Evolutionary conservation across 2,113 vertebrate genomes (phyloP).

Genomic region (Cephalopholis sonnerati): DNA sequence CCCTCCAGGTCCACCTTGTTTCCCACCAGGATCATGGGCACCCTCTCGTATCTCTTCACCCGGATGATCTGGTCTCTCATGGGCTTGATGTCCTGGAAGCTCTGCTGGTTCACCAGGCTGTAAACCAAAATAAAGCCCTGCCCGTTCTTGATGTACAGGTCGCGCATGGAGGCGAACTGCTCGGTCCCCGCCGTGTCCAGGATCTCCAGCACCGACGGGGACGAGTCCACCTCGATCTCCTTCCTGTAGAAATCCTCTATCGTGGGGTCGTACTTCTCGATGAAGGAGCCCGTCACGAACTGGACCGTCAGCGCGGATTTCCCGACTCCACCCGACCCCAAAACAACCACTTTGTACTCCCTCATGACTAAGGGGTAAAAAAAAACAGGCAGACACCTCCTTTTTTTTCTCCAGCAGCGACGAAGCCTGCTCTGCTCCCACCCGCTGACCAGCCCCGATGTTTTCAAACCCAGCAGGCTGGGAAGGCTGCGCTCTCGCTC

Average conservation of each 20-base stretch:
- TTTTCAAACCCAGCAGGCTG: conserved; percentile 74
- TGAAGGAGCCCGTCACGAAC: conserved; percentile 94
- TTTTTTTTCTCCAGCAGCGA: conserved; percentile 71
- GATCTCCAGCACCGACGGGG: conserved; percentile 84
- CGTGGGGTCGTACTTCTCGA: conserved; percentile 95
- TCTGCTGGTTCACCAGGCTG: conserved; percentile 89
- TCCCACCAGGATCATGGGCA: conserved; percentile 94
- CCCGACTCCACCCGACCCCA: conserved; percentile 94
- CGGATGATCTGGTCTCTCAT: conserved; percentile 98
- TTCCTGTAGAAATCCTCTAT: conserved; percentile 92
- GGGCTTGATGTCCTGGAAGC: conserved; percentile 96
- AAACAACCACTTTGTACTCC: conserved; percentile 96
- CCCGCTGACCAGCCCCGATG: conserved; percentile 79
- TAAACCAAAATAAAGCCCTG: conserved; percentile 85
- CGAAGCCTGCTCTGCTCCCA: conserved; percentile 65
- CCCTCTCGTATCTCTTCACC: conserved; percentile 94
- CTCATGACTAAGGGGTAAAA: conserved; percentile 82
- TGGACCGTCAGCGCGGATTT: conserved; percentile 95
- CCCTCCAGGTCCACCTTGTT: conserved; percentile 92
- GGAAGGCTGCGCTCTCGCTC: conserved; percentile 55
- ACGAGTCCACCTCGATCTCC: conserved; percentile 86
- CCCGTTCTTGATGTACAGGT: conserved; percentile 88
- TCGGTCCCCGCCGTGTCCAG: conserved; percentile 88
- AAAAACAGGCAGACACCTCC: conserved; percentile 66
- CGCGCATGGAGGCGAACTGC: conserved; percentile 96